Evolutionary conservation across 2,888 invertebrate species (phyloP).

Genomic region (Napeogenes inachia): DNA sequence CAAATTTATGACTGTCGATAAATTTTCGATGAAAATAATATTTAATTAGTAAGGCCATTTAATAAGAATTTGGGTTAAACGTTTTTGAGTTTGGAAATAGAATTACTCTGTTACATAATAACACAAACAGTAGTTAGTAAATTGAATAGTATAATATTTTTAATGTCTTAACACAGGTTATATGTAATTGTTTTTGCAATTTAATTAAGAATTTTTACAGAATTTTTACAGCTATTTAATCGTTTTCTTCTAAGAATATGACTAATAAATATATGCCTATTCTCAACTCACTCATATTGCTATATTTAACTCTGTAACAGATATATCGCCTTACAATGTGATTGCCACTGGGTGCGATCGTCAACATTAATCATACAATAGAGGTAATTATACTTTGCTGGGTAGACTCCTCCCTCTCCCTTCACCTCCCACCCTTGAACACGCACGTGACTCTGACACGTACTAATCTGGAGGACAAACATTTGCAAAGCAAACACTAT

Average conservation of each 20-base stretch:
- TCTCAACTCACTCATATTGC: background rate
- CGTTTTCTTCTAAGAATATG: too few relatives aligned
- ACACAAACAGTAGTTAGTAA: too few relatives aligned
- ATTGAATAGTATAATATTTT: too few relatives aligned
- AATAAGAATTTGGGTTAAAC: too few relatives aligned
- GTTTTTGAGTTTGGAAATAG: too few relatives aligned
- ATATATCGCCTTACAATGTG: slow-evolving; percentile 4
- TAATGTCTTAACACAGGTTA: background rate
- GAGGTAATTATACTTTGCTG: slow-evolving; percentile 1
- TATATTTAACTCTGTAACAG: background rate
- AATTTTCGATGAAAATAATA: too few relatives aligned
- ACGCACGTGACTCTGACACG: slow-evolving; percentile 6
- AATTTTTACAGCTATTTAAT: too few relatives aligned
- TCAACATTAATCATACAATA: slow-evolving; percentile 2
- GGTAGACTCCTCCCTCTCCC: background rate
- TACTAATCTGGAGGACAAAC: slow-evolving; percentile 12
- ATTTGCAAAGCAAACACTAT: slow-evolving; percentile 4
- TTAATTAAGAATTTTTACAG: background rate
- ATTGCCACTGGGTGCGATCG: background rate
- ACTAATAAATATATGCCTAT: too few relatives aligned
- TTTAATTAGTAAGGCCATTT: too few relatives aligned
- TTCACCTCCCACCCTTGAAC: background rate
- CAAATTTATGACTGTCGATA: too few relatives aligned
- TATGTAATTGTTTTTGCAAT: background rate
- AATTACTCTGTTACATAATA: too few relatives aligned